Evolutionary conservation across 2,113 vertebrate species (phyloP), one percentile per base, ranked within the genome.

Genomic region (Rutilus rutilus): DNA sequence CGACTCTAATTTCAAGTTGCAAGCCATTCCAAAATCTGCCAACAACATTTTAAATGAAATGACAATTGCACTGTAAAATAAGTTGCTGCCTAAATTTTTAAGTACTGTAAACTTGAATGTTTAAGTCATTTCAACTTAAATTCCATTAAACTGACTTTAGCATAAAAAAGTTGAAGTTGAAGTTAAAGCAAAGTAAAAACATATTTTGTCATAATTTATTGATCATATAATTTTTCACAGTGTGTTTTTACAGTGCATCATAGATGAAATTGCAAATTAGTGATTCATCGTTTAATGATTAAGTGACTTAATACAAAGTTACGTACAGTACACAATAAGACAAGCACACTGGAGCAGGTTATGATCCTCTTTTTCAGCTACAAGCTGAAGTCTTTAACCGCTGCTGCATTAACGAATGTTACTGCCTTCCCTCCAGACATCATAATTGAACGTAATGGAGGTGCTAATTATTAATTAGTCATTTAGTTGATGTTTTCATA

Each of bases 401-500:
- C 54, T 42, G 33, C 54, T 62, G 30, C 33, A 79, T 59, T 79
- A 79, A n/a, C 12, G 62, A 60, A 39, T 45, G 36, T 62, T 62
- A 42, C 9, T 42, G 33, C 78, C 17, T 79, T 79, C 45, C 52
- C 50, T 33, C 27, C 76, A 78, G 76, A 27, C 76, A 21, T 59
- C 57, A 62, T 42, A 64, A 60, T n/a, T 42, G 36, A 80, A 3
- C 6, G 6, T 60, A 80, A 39, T 80, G 36, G 23, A 80, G 36
- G 33, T 64, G 78, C 21, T 62, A 64, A 62, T 80, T 64, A 60
- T 81, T 81, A 65, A 65, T 81, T 65, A 65, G 78, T 65, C 15
- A 47, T 50, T 65, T 65, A 47, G 39, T n/a, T 36, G 39, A 81
- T 81, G 59, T 9, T 81, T 81, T 81, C 17, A 81, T 30, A 45